phyloP scores from a whole-genome alignment of 2,888 invertebrate genomes.

The Cheilosia scutellata region DNA sequence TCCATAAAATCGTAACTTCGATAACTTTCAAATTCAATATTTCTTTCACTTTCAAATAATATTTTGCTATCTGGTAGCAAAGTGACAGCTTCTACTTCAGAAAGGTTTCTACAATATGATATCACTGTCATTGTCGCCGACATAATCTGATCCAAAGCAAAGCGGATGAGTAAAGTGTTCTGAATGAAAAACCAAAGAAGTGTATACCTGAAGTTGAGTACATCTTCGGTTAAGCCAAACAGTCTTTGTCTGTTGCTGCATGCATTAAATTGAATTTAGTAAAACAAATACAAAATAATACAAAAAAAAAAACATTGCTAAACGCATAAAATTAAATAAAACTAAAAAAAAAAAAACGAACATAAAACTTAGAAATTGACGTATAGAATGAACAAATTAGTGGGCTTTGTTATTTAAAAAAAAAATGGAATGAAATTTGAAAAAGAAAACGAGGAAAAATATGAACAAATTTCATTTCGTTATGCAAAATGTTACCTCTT shows the following conservation, averaged over 20 bases:
- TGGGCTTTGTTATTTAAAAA: conserved; percentile 20
- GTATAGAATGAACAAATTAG: conserved; percentile 9
- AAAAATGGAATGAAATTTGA: conserved; percentile 76
- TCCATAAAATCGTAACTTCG: too few species aligned
- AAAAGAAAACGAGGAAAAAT: conserved; percentile 45
- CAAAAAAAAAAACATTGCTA: conserved; percentile 38
- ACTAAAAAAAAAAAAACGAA: conserved; percentile 14
- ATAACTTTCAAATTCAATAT: too few species aligned
- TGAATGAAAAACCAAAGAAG: conserved; percentile 23
- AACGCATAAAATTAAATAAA: conserved; percentile 2
- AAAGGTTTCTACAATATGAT: too few species aligned
- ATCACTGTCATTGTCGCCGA: not conserved
- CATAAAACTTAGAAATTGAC: conserved; percentile 17
- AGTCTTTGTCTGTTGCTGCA: conserved; percentile 93
- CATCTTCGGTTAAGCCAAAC: conserved; percentile 92
- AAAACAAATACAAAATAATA: conserved; percentile 28
- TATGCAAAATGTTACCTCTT: conserved; percentile 73
- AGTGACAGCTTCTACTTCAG: too few species aligned
- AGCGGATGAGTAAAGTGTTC: conserved; percentile 8
- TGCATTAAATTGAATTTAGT: conserved; percentile 84
- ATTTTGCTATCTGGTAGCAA: too few species aligned
- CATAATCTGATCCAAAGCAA: conserved; percentile 25
- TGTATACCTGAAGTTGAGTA: conserved; percentile 89
- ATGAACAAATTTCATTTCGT: conserved; percentile 32
- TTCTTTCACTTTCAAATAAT: too few species aligned